A percentile compares a stretch with the other conserved stretches of the same genome.
phyloP scores from a whole-genome alignment of 2,888 invertebrate genomes.

The Cynaeus angustus region DNA sequence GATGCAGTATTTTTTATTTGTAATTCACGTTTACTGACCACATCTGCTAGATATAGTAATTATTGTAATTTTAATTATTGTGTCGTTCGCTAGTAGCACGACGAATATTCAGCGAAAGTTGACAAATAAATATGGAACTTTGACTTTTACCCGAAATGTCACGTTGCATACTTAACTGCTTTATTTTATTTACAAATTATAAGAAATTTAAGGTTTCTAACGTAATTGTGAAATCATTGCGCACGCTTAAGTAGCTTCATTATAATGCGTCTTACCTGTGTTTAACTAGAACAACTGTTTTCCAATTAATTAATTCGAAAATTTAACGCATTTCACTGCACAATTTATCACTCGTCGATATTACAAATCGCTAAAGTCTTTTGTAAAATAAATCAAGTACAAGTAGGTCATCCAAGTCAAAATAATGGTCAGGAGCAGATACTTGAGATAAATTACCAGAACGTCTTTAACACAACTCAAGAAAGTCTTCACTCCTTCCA shows the following conservation, averaged over 20 bases:
- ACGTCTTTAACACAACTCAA: slow-evolving; percentile 46
- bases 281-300: slow-evolving; percentile 58
- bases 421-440: slow-evolving; percentile 51
- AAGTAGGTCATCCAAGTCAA: slow-evolving; percentile 53
- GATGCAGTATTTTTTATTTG: slow-evolving; percentile 4
- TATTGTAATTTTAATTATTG: slow-evolving; percentile 25
- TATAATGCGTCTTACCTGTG: slow-evolving; percentile 52
- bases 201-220: slow-evolving; percentile 18
- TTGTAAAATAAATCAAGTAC: slow-evolving; percentile 52
- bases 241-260: slow-evolving; percentile 39
- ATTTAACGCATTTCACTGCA: slow-evolving; percentile 60
- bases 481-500: slow-evolving; percentile 6
- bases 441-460: slow-evolving; percentile 54
- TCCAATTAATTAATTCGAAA: slow-evolving; percentile 53
- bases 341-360: slow-evolving; percentile 44
- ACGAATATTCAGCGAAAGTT: slow-evolving; percentile 41
- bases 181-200: slow-evolving; percentile 23
- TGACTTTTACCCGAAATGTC: slow-evolving; percentile 49
- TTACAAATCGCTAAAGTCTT: slow-evolving; percentile 38
- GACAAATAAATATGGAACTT: slow-evolving; percentile 37
- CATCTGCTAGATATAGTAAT: slow-evolving; percentile 27
- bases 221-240: slow-evolving; percentile 47
- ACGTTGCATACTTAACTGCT: slow-evolving; percentile 20
- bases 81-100: slow-evolving; percentile 1
- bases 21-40: slow-evolving; percentile 30